These are phyloP conservation scores for Galbula dea DNA, from an alignment of 2,113 vertebrate genomes.

Conservation along the genomic window DNA sequence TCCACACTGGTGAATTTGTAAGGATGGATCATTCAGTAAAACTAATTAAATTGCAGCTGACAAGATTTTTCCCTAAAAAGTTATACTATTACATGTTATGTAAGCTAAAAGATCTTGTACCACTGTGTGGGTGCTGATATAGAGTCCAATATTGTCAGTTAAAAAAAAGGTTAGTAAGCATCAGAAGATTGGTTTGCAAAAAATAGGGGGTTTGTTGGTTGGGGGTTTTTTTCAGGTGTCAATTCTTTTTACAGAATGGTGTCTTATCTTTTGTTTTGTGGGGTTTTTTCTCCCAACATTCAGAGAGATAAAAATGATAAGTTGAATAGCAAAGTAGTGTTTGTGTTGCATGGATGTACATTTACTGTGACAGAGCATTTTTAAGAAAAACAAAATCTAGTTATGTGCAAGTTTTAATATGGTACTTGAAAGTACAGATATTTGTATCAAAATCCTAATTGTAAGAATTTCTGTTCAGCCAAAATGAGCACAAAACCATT, in stretches of 20 bases:
- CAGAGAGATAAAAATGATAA: background rate
- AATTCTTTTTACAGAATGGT: background rate
- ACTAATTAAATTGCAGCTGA: background rate
- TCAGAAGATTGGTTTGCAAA: background rate
- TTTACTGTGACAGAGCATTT: background rate
- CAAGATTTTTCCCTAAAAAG: background rate
- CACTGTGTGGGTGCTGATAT: background rate
- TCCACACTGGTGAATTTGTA: background rate
- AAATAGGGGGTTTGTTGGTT: background rate
- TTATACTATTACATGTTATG: background rate
- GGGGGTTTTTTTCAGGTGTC: background rate
- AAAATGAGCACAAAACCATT: background rate
- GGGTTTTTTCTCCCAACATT: rapidly evolving
- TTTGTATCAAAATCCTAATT: background rate
- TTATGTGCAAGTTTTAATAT: background rate
- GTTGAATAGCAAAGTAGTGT: background rate
- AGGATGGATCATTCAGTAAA: background rate
- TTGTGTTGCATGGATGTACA: background rate
- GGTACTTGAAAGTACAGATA: background rate
- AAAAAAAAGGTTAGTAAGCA: background rate
- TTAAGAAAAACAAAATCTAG: background rate
- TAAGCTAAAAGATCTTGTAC: background rate
- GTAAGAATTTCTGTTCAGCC: background rate
- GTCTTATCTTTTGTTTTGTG: background rate
- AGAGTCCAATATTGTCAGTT: background rate